Evolutionary conservation across 2,113 vertebrate species (phyloP).

Genomic region (Phasianus colchicus): DNA sequence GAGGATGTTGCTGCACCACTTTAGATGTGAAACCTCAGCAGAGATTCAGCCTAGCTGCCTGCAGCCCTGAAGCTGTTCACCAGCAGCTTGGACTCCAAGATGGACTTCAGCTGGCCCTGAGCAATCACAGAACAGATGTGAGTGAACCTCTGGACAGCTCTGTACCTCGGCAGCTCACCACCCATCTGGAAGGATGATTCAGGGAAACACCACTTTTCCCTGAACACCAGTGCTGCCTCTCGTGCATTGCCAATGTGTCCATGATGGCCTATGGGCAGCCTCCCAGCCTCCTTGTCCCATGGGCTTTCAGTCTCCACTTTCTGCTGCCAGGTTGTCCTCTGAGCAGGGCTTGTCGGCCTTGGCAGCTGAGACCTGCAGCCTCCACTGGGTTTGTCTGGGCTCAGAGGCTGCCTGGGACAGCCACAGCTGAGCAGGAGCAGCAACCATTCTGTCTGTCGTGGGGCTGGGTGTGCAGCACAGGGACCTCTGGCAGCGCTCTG

Average conservation of each 20-base stretch:
- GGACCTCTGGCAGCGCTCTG: background rate
- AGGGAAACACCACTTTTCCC: background rate
- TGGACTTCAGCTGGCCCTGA: background rate
- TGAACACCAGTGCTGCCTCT: no score
- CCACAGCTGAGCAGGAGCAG: background rate
- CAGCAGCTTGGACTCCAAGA: background rate
- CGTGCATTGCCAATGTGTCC: background rate
- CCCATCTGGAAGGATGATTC: background rate
- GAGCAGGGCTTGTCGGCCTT: fast-evolving
- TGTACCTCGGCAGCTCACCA: background rate
- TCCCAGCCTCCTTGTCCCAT: background rate
- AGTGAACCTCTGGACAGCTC: background rate
- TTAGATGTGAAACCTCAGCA: background rate
- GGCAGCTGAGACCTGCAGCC: background rate
- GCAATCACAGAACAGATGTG: fast-evolving
- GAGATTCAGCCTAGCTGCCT: background rate
- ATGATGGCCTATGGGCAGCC: background rate
- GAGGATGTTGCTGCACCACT: background rate
- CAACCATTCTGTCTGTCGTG: background rate
- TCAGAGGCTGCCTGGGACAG: background rate
- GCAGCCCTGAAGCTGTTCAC: background rate
- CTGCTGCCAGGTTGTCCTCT: fast-evolving
- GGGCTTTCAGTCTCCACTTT: background rate
- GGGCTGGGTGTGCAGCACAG: no score
- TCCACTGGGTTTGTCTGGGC: background rate